Percentiles rank a stretch among this genome's conserved stretches.
Conservation (phyloP, 53 echinoderm and acorn worm genomes). For the Glandiceps talaboti region DNA sequence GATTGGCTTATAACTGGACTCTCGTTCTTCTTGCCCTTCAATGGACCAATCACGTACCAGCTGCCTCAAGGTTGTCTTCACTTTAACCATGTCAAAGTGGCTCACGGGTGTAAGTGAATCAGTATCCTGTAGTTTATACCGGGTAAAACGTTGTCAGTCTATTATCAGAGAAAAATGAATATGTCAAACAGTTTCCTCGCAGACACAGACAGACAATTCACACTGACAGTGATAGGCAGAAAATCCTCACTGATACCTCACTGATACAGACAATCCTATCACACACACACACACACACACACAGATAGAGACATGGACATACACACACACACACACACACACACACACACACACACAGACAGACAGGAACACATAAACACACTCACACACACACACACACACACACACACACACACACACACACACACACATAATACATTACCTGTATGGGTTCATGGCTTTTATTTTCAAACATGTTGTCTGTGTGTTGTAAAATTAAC, state of each 20-base stretch:
- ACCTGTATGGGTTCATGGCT: neutral
- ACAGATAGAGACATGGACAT: no score
- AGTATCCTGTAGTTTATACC: neutral
- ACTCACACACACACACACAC: no score
- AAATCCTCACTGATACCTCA: no score
- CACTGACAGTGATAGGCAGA: no score
- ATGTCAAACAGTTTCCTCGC: no score
- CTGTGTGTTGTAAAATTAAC: slow-evolving; percentile 58
- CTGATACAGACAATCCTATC: no score
- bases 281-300: no score
- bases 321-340: no score
- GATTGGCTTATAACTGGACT: slow-evolving; percentile 75
- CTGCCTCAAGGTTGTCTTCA: slow-evolving; percentile 84
- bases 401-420: neutral
- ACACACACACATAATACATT: no score
- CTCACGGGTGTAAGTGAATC: slow-evolving; percentile 11
- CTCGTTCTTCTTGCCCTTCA: slow-evolving; percentile 57
- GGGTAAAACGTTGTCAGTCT: neutral
- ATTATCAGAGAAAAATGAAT: neutral
- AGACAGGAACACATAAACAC: no score
- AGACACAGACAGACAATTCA: no score
- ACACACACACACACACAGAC: no score
- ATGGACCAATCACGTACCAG: slow-evolving; percentile 87
- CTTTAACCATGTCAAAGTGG: slow-evolving; percentile 82
- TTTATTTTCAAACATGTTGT: slow-evolving; percentile 82